Evolutionary conservation across 1,140 invertebrate species (phyloP).

Genomic region (Drosophila navojoa): DNA sequence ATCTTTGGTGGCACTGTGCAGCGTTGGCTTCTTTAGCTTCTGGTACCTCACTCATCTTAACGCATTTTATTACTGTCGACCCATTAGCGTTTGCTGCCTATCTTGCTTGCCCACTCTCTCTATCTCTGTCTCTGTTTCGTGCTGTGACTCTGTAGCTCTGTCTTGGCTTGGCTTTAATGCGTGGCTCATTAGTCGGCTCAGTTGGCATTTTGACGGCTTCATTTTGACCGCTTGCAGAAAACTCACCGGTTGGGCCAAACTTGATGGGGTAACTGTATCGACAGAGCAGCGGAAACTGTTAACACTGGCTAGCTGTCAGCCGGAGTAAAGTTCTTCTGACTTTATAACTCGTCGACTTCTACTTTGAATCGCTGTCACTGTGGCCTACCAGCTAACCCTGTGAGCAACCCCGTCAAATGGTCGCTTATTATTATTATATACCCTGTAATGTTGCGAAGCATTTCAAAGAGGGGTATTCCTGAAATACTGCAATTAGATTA

Average conservation of each 20-base stretch:
- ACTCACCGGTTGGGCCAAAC: neutral
- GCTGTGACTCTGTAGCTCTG: constrained; percentile 6
- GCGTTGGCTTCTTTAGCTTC: constrained; percentile 41
- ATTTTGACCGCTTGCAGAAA: neutral
- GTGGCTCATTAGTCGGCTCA: neutral
- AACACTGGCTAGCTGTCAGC: constrained; percentile 28
- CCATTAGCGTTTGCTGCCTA: constrained; percentile 29
- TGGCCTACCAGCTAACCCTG: constrained; percentile 5
- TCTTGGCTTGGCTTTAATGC: neutral
- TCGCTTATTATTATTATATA: constrained; percentile 9
- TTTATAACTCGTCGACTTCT: neutral
- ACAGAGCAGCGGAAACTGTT: constrained; percentile 23
- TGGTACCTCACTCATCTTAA: constrained; percentile 15
- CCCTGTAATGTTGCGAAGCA: neutral
- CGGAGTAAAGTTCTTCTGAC: neutral
- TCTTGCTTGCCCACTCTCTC: constrained; percentile 1
- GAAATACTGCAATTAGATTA: too few species aligned
- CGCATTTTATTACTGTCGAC: constrained; percentile 30
- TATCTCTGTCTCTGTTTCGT: constrained; percentile 10
- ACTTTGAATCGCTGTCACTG: constrained; percentile 4
- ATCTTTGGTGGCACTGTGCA: constrained; percentile 46
- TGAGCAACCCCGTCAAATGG: constrained; percentile 22
- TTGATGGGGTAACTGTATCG: constrained; percentile 3
- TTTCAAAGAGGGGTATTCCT: too few species aligned
- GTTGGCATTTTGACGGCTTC: constrained; percentile 26